Base-by-base conservation (phyloP, 2,888 invertebrate genomes). In the Balanococcus diminutus region DNA sequence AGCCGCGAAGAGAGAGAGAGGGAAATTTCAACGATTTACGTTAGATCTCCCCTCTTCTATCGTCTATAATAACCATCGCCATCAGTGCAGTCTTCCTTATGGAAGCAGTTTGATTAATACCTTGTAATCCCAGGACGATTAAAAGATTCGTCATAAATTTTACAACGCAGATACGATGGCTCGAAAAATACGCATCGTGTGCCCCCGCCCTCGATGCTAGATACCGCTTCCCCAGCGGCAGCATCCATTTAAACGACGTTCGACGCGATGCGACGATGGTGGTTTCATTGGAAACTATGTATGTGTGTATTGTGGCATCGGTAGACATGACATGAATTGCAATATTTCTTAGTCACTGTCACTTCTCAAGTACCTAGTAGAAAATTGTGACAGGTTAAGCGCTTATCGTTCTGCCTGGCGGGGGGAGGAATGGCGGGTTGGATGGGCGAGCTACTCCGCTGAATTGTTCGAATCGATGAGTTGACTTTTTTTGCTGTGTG, bases 271-370 rank as follows among this genome's bases (percentile, higher is more conserved):
- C 31, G 31, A n/a, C 19, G 67, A 11, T 11, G 42, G 42, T 28
- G 28, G 67, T 28, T 61, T 61, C 61, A 75, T 75, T 32, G 75
- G 32, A n/a, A 75, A n/a, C 75, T 75, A 67, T 14, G 11, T 16
- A 14, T 46, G 3, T 16, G 14, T 14, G 14, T 67, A 67, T 22
- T 75, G 75, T n/a, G 75, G 32, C 75, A 75, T 75, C 75, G 32
- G 75, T 75, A 31, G 75, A 75, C 75, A 32, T 32, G 75, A 75
- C 75, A 36, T 32, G 75, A 75, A 75, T 75, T 32, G 75, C 75
- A 75, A 75, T 75, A 75, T 75, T 75, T 75, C 75, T 75, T 75
- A 75, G 75, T 75, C 75, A 75, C 32, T 75, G 75, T 75, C 75
- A 75, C 32, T 75, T 75, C 75, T 75, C 75, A 75, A 75, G 75